phyloP scores from a whole-genome alignment of 2,113 vertebrate species.

The Istiophorus platypterus region DNA sequence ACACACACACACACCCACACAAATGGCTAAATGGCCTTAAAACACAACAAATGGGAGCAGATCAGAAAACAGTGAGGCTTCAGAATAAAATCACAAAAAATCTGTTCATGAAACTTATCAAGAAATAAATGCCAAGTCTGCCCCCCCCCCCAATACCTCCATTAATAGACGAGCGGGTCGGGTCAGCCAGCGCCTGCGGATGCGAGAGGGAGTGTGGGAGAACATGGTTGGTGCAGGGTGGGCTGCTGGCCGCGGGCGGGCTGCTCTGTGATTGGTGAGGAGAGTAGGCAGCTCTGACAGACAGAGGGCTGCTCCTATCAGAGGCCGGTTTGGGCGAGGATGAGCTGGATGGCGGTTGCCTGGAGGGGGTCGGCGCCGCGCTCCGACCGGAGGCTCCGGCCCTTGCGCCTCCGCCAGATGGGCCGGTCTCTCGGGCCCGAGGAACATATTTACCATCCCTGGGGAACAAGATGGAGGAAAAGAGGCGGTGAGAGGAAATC shows the following conservation, averaged over 20 bases:
- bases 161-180: constrained; percentile 64
- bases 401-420: constrained; percentile 42
- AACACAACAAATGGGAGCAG: too few species aligned
- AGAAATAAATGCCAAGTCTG: too few species aligned
- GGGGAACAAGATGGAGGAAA: background rate
- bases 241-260: constrained; percentile 57
- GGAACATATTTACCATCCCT: constrained; percentile 90
- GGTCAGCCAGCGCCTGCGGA: constrained; percentile 67
- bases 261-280: constrained; percentile 85
- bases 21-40: too few species aligned
- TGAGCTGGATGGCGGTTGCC: constrained; percentile 52
- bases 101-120: too few species aligned
- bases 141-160: constrained; percentile 71
- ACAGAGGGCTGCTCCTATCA: constrained; percentile 76
- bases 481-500: background rate
- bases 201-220: constrained; percentile 73
- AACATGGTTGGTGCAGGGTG: constrained; percentile 61
- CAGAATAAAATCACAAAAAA: too few species aligned
- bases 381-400: constrained; percentile 74
- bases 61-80: too few species aligned
- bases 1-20: background rate
- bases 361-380: constrained; percentile 48
- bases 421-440: constrained; percentile 83
- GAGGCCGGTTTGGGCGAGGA: constrained; percentile 61
- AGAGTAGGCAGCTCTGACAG: constrained; percentile 66